Evolutionary conservation across 2,888 invertebrate species (phyloP).

Genomic region (Homarus gammarus): DNA sequence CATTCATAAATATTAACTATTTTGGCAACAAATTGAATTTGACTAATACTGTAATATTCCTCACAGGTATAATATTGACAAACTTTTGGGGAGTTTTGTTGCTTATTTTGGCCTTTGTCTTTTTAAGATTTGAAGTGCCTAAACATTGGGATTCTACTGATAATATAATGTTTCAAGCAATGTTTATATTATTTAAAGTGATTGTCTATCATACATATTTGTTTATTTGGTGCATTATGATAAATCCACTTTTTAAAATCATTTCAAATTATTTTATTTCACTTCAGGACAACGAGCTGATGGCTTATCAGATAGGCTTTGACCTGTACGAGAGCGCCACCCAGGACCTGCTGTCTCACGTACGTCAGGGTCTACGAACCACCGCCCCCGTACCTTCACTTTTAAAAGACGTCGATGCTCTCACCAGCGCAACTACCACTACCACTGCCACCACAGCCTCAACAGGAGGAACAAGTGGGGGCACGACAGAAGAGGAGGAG

Average conservation of each 20-base stretch:
- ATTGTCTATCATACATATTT: background rate
- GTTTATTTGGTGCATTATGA: background rate
- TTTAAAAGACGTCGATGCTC: slow-evolving; percentile 66
- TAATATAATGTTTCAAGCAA: too few species aligned
- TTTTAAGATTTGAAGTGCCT: too few species aligned
- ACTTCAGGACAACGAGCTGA: slow-evolving; percentile 87
- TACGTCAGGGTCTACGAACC: slow-evolving; percentile 89
- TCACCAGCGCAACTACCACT: slow-evolving; percentile 8
- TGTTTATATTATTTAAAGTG: too few species aligned
- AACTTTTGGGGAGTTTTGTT: too few species aligned
- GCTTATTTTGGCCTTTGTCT: too few species aligned
- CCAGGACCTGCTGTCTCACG: slow-evolving; percentile 95
- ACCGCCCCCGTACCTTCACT: slow-evolving; percentile 87
- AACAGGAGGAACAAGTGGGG: background rate
- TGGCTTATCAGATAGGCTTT: slow-evolving; percentile 99
- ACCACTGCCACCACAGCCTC: slow-evolving; percentile 8
- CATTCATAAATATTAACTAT: too few species aligned
- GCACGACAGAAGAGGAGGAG: slow-evolving; percentile 58
- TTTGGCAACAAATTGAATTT: too few species aligned
- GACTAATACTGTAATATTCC: too few species aligned
- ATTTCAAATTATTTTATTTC: background rate
- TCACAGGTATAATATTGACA: too few species aligned
- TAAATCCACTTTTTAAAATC: background rate
- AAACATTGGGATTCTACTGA: too few species aligned
- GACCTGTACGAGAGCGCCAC: slow-evolving; percentile 99